Percentiles rank a stretch among this genome's conserved stretches.
These are phyloP conservation scores for Augochlorella aurata DNA, from an alignment of 2,888 invertebrate genomes.

Conservation along the genomic window DNA sequence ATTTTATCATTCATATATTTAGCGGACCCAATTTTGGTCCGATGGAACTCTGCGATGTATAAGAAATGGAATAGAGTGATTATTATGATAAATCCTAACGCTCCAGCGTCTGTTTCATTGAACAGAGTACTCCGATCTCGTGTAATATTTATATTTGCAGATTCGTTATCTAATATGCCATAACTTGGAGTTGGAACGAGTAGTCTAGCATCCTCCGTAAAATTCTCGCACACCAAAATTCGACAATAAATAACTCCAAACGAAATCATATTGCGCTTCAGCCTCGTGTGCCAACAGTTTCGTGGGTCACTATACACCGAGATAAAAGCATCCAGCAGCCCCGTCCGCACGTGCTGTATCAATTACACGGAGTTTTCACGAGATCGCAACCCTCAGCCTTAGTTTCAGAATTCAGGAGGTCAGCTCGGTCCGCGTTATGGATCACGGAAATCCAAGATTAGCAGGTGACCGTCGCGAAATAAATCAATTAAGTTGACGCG, in stretches of 20 bases:
- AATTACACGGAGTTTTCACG: conserved; percentile 30
- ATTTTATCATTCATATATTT: not conserved
- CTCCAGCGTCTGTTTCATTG: too few relatives aligned
- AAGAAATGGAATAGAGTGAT: not conserved
- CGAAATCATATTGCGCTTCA: not conserved
- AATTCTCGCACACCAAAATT: not conserved
- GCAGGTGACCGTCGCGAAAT: conserved; percentile 47
- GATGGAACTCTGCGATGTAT: not conserved
- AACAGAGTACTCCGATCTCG: too few relatives aligned
- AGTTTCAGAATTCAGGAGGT: conserved; percentile 19
- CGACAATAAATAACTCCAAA: not conserved
- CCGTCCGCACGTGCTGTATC: conserved; percentile 22
- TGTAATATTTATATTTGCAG: too few relatives aligned
- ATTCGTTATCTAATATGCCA: too few relatives aligned
- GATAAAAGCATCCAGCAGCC: not conserved
- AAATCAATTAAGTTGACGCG: conserved; percentile 64
- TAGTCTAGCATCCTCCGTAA: too few relatives aligned
- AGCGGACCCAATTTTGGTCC: not conserved
- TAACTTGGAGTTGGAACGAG: too few relatives aligned
- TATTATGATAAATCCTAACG: not conserved
- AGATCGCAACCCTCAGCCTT: conserved; percentile 19
- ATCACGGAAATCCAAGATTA: conserved; percentile 51
- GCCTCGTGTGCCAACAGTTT: not conserved
- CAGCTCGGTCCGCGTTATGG: conserved; percentile 13
- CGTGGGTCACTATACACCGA: not conserved